phyloP scores from a whole-genome alignment of 2,113 vertebrate genomes.

The Oryzias celebensis region DNA sequence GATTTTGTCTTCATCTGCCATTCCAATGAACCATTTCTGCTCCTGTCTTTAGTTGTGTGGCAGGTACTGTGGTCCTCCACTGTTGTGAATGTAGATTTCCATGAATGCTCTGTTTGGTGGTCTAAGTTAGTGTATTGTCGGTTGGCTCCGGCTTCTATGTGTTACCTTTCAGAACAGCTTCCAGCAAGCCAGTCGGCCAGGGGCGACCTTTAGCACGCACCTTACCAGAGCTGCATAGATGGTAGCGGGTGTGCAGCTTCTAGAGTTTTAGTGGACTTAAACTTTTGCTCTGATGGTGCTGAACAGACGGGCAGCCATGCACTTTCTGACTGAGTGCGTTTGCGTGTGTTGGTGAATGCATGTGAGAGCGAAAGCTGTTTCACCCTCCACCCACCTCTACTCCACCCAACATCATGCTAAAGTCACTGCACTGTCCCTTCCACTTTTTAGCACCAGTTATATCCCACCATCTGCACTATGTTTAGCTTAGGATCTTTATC shows the following conservation, averaged over 20 bases:
- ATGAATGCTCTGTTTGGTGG: slow-evolving; percentile 59
- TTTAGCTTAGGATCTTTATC: slow-evolving; percentile 78
- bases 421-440: slow-evolving; percentile 74
- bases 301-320: slow-evolving; percentile 73
- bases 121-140: slow-evolving; percentile 40
- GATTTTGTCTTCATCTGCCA: slow-evolving; percentile 54
- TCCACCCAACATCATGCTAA: slow-evolving; percentile 57
- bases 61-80: slow-evolving; percentile 46
- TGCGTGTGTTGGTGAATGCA: slow-evolving; percentile 24
- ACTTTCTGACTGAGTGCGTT: slow-evolving; percentile 65
- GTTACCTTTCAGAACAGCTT: slow-evolving; percentile 68
- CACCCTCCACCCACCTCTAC: slow-evolving; percentile 24
- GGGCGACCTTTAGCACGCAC: slow-evolving; percentile 71
- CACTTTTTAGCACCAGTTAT: slow-evolving; percentile 74
- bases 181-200: slow-evolving; percentile 69
- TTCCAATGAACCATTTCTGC: slow-evolving; percentile 52
- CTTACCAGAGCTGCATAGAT: slow-evolving; percentile 55
- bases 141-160: slow-evolving; percentile 53
- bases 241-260: slow-evolving; percentile 53
- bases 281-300: slow-evolving; percentile 78
- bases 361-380: slow-evolving; percentile 15
- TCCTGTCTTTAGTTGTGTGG: slow-evolving; percentile 21
- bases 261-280: slow-evolving; percentile 63
- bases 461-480: slow-evolving; percentile 82
- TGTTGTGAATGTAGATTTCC: slow-evolving; percentile 68